Conservation (phyloP, 2,113 vertebrate genomes). For the Xenus cinereus region DNA sequence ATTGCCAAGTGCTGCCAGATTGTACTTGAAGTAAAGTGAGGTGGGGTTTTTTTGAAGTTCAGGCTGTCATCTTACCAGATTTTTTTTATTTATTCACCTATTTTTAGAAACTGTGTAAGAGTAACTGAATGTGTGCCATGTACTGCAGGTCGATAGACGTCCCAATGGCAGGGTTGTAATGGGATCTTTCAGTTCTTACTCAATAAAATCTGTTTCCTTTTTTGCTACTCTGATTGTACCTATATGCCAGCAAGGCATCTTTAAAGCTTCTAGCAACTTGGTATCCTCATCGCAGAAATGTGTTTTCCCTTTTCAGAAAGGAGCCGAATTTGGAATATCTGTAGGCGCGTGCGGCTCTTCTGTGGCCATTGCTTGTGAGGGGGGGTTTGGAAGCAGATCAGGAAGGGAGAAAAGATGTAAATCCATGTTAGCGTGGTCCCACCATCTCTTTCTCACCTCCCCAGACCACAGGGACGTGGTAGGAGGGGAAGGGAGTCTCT, state of each 20-base stretch:
- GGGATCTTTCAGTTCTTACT: slow-evolving; percentile 1
- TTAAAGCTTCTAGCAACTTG: background rate
- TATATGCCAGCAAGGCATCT: background rate
- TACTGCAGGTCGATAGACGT: background rate
- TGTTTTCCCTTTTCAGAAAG: background rate
- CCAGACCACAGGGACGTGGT: background rate
- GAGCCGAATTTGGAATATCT: background rate
- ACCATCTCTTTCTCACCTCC: background rate
- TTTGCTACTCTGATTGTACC: background rate
- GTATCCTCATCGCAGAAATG: background rate
- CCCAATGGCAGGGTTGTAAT: background rate
- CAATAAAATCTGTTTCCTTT: background rate
- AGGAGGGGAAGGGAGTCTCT: background rate
- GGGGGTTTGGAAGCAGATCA: background rate
- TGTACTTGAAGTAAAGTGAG: background rate
- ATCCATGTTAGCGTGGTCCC: background rate
- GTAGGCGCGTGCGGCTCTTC: rapidly evolving
- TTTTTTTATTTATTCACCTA: background rate
- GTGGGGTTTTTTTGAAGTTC: background rate
- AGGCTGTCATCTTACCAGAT: background rate
- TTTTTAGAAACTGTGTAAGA: background rate
- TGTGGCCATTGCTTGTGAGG: background rate
- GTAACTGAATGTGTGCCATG: background rate
- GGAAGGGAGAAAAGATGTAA: background rate
- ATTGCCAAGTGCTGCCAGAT: background rate